Percentiles rank a stretch among this genome's conserved stretches.
Evolutionary conservation across 2,113 vertebrate genomes (phyloP).

Genomic region (Amphilophus citrinellus): DNA sequence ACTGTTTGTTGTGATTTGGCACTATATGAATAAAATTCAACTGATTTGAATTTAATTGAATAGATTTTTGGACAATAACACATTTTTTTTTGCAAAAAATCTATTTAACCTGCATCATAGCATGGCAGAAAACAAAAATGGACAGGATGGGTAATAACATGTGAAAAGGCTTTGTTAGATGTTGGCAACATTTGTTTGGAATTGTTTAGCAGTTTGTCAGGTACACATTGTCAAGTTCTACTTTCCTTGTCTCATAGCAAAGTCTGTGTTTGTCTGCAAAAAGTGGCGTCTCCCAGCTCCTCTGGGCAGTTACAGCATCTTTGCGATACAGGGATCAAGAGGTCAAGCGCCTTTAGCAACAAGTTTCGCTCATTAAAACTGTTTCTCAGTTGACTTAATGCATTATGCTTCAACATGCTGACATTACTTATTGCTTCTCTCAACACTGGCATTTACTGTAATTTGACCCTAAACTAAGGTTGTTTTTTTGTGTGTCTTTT

Average conservation of each 20-base stretch:
- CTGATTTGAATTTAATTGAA: too few relatives aligned
- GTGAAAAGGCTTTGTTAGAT: neutral
- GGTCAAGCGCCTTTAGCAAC: constrained; percentile 41
- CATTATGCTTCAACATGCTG: constrained; percentile 35
- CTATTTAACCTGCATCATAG: neutral
- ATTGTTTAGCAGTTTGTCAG: neutral
- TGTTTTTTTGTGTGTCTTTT: neutral
- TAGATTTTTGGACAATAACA: too few relatives aligned
- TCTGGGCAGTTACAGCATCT: constrained; percentile 19
- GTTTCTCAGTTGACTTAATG: constrained; percentile 14
- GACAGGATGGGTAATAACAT: neutral
- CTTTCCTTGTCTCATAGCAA: neutral
- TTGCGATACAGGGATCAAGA: neutral
- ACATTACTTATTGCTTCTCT: constrained; percentile 7
- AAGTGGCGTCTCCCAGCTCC: neutral
- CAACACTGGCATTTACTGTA: constrained; percentile 36
- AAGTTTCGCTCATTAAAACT: constrained; percentile 57
- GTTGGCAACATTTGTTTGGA: neutral
- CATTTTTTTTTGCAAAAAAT: neutral
- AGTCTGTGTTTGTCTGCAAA: constrained; percentile 9
- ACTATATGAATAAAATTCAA: too few relatives aligned
- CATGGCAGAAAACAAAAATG: neutral
- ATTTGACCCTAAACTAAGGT: constrained; percentile 17
- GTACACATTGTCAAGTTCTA: neutral
- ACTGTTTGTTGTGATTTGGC: too few relatives aligned